A percentile compares a stretch with the other conserved stretches of the same genome.
Conservation (phyloP, 2,113 vertebrate species). For the Gorsachius goisagi region DNA sequence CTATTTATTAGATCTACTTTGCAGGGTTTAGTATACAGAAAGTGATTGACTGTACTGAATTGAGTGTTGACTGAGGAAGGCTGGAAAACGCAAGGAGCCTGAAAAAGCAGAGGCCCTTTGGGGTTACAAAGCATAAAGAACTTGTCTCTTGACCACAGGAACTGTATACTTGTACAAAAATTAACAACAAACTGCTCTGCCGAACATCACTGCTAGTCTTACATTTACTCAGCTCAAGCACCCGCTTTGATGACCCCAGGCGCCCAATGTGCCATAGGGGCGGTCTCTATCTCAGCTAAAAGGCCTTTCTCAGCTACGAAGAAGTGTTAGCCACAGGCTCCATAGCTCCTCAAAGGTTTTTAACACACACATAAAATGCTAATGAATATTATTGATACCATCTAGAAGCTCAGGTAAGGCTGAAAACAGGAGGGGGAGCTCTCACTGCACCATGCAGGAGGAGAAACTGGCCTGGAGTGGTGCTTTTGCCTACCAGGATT, state of each 20-base stretch:
- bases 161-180: neutral
- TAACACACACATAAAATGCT: neutral
- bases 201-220: neutral
- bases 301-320: neutral
- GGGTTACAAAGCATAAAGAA: neutral
- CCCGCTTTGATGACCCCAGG: neutral
- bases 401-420: neutral
- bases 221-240: neutral
- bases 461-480: neutral
- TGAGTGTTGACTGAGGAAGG: neutral
- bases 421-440: slow-evolving; percentile 25
- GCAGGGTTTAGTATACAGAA: neutral
- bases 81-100: neutral
- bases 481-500: neutral
- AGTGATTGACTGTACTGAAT: neutral
- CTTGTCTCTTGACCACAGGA: neutral
- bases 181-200: neutral
- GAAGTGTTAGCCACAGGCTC: neutral
- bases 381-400: neutral
- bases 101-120: neutral
- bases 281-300: neutral
- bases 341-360: neutral
- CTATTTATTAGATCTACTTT: neutral
- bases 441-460: neutral
- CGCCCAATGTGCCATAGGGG: accelerated